Conservation (phyloP, 2,888 invertebrate species). For the Aporophyla nigra region DNA sequence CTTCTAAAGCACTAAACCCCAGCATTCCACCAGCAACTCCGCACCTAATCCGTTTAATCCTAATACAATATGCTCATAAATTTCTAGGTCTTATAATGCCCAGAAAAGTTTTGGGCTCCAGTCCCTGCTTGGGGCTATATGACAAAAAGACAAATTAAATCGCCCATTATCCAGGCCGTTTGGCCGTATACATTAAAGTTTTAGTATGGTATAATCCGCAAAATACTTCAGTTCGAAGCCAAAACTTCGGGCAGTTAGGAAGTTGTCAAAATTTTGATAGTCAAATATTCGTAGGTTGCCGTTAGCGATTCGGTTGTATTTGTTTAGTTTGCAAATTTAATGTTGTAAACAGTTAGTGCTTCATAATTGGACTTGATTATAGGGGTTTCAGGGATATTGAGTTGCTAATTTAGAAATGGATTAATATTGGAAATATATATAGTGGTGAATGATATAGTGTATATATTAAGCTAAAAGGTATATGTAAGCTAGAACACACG, state of each 20-base stretch:
- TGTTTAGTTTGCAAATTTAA: constrained; percentile 24
- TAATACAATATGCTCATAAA: constrained; percentile 58
- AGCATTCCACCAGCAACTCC: not conserved
- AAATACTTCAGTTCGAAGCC: constrained; percentile 53
- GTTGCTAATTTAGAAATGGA: not conserved
- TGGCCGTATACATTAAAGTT: constrained; percentile 60
- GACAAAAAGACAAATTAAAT: constrained; percentile 65
- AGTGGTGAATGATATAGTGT: too few species aligned
- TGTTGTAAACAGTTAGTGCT: constrained; percentile 2
- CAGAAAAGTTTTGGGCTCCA: constrained; percentile 55
- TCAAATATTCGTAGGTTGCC: constrained; percentile 16
- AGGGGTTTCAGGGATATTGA: not conserved
- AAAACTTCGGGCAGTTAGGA: constrained; percentile 34
- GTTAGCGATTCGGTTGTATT: constrained; percentile 25
- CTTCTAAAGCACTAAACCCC: not conserved
- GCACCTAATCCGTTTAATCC: constrained; percentile 34
- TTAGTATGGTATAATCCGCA: constrained; percentile 53
- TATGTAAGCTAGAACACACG: too few species aligned
- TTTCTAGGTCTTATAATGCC: constrained; percentile 58
- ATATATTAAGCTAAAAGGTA: too few species aligned
- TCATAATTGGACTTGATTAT: constrained; percentile 4
- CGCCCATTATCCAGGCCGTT: constrained; percentile 50
- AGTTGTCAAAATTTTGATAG: constrained; percentile 49
- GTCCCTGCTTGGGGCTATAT: constrained; percentile 27
- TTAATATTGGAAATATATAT: not conserved